Base-by-base conservation (phyloP, 2,888 invertebrate genomes). In the Amiota communis region DNA sequence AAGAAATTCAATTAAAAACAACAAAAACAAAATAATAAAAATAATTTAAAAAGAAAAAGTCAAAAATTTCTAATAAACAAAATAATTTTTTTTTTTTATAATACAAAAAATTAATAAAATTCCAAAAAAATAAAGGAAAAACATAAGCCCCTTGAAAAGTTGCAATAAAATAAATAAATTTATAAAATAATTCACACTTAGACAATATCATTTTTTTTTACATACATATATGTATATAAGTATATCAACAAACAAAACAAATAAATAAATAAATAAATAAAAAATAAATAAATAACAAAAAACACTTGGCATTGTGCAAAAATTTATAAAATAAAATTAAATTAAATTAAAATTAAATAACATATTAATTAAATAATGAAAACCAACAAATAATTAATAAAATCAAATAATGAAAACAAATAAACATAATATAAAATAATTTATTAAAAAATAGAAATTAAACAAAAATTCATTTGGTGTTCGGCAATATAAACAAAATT, bases 351-450 rank as follows among this genome's bases (percentile, higher is more conserved):
- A 36, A 51, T n/a, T 49, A 64, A 67, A 47, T 9, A 67, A 67
- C 1, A 48, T 11, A 49, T 47, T 11, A 67, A 67, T 15, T 11
- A 51, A 67, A 4, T 15, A 3, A 47, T 15, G 23, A 1, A 63
- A 9, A 4, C 9, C 9, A 68, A 17, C 20, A 72, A 6, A 17
- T 53, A 56, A 20, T 10, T 13, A 72, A 15, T 67, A 56, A 12
- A 36, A 20, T 20, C 63, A 47, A 61, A 78, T 80, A 79, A 75
- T 76, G 53, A 74, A 73, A 76, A 74, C 75, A 57, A 69, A 74
- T 65, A 73, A 74, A 51, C 67, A 47, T 17, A 59, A 47, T 2
- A 23, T 23, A 23, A 51, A 68, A 68, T 13, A 17, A 49, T 49
- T 53, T n/a, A 11, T 49, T 17, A 17, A 36, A 51, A 49, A 59